Conservation (phyloP, 2,113 vertebrate species). For the human (Homo sapiens) region DNA sequence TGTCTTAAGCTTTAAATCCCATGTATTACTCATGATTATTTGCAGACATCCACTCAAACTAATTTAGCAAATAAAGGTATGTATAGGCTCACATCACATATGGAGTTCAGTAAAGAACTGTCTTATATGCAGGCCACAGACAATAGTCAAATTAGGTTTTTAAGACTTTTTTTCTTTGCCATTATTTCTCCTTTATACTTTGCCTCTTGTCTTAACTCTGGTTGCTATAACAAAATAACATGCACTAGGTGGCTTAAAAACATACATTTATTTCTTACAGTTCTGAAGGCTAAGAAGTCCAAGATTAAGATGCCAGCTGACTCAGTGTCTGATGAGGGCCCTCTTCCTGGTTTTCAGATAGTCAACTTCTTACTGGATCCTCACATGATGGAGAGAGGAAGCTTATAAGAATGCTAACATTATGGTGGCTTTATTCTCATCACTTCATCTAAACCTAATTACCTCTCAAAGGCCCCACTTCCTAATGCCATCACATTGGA, state of each 20-base stretch:
- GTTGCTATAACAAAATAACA: neutral
- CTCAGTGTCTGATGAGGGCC: neutral
- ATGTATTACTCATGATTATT: neutral
- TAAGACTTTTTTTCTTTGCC: neutral
- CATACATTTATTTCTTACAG: neutral
- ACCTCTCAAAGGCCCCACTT: neutral
- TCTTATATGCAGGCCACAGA: neutral
- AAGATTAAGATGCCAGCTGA: neutral
- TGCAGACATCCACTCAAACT: neutral
- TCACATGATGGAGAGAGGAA: neutral
- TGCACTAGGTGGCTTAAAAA: neutral
- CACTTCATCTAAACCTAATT: neutral
- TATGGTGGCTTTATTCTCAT: neutral
- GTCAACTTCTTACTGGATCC: neutral
- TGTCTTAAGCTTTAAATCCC: neutral
- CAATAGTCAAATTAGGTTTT: neutral
- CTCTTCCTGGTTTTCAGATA: neutral
- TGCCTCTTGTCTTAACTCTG: neutral
- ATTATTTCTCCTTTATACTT: neutral
- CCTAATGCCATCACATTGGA: neutral
- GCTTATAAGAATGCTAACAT: neutral
- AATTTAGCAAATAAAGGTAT: neutral
- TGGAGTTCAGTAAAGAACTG: neutral
- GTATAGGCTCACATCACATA: neutral
- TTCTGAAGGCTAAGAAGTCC: neutral